Conservation (phyloP, 1,140 invertebrate species). For the Chionoecetes opilio region DNA sequence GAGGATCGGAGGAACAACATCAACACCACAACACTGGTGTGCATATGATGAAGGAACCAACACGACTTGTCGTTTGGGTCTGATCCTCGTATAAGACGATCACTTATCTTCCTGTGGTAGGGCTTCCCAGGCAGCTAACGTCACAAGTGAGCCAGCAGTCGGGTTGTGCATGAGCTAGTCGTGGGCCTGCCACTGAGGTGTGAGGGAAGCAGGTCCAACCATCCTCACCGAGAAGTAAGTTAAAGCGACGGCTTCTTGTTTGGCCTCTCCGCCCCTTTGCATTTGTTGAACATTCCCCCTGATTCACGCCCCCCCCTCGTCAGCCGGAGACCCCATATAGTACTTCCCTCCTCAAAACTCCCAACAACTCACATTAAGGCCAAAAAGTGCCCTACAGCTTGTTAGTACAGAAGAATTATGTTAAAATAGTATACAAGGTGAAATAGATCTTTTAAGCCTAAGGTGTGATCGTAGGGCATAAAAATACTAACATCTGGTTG, state of each 20-base stretch:
- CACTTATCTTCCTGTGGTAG: background rate
- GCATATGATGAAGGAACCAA: background rate
- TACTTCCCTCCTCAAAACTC: no score
- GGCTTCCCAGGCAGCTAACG: slow-evolving; percentile 1
- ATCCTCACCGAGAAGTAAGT: background rate
- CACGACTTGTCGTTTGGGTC: background rate
- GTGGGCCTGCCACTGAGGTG: background rate
- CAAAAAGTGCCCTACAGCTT: no score
- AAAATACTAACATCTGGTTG: no score
- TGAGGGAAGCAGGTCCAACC: background rate
- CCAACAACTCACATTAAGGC: no score
- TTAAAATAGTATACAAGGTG: no score
- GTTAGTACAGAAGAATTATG: no score
- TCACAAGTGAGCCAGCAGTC: background rate
- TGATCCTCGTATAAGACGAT: background rate
- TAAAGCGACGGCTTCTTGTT: background rate
- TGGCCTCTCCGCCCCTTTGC: background rate
- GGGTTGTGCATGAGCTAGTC: background rate
- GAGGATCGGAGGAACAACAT: background rate
- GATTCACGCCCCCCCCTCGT: no score
- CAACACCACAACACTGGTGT: background rate
- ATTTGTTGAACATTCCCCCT: background rate
- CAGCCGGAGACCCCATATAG: no score
- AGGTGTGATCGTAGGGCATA: no score
- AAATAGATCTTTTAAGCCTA: no score